Conservation (phyloP, 1,140 invertebrate species). For the Popillia japonica region DNA sequence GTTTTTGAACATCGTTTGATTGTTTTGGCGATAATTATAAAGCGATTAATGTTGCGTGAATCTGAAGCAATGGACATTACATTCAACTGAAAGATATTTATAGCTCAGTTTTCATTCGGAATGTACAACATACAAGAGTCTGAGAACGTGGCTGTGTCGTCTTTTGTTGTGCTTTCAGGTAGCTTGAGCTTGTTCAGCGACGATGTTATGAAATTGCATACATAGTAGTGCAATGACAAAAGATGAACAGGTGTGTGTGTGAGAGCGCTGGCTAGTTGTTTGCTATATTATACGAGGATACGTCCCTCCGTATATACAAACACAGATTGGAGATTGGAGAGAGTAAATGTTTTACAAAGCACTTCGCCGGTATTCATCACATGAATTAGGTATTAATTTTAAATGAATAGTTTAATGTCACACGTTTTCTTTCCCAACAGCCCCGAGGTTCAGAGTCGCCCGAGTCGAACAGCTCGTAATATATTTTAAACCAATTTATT, state of each 20-base stretch:
- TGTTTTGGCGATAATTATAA: no score
- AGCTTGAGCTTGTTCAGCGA: slow-evolving; percentile 2
- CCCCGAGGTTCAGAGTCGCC: background rate
- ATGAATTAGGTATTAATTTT: slow-evolving; percentile 28
- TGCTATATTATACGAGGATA: background rate
- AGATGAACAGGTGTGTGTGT: background rate
- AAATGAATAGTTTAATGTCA: slow-evolving; percentile 34
- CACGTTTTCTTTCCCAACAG: slow-evolving; percentile 22
- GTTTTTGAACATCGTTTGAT: no score
- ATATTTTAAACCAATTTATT: slow-evolving; percentile 34
- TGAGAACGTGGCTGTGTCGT: background rate
- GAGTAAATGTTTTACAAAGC: slow-evolving; percentile 22
- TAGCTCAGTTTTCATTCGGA: slow-evolving; percentile 3
- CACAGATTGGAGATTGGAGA: background rate
- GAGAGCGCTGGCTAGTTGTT: background rate
- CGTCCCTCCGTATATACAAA: background rate
- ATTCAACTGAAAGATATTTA: slow-evolving; percentile 6
- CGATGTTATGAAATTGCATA: slow-evolving; percentile 31
- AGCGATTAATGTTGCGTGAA: no score
- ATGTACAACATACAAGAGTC: background rate
- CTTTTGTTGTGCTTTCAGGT: slow-evolving; percentile 29
- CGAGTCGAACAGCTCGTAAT: slow-evolving; percentile 1
- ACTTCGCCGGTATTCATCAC: slow-evolving; percentile 25
- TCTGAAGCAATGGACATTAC: no score
- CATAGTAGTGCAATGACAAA: slow-evolving; percentile 31